phyloP scores from a whole-genome alignment of 1,140 invertebrate species.

The Aphelinus certus region DNA sequence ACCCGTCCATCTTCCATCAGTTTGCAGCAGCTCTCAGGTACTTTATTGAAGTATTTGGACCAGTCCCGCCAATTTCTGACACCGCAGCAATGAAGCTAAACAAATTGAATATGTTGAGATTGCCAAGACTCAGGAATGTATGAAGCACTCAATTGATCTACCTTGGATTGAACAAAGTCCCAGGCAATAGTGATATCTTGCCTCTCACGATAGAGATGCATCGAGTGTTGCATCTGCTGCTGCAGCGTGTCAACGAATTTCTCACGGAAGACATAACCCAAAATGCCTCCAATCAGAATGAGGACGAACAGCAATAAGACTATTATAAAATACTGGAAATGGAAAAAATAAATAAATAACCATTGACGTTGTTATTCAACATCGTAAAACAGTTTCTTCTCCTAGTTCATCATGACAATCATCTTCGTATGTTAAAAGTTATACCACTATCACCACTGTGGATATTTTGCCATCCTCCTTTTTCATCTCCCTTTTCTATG shows the following conservation, averaged over 20 bases:
- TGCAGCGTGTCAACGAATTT: constrained; percentile 78
- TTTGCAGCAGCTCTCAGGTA: constrained; percentile 84
- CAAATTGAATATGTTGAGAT: neutral
- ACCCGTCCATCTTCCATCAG: constrained; percentile 61
- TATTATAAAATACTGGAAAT: constrained; percentile 85
- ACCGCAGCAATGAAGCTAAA: constrained; percentile 83
- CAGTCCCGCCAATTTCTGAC: constrained; percentile 79
- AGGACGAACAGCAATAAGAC: constrained; percentile 87
- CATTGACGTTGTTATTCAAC: too few relatives aligned
- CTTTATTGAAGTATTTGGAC: constrained; percentile 68
- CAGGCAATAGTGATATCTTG: constrained; percentile 79
- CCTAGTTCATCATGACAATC: too few relatives aligned
- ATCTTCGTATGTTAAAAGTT: too few relatives aligned
- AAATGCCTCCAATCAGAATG: constrained; percentile 86
- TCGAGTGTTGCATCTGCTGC: constrained; percentile 80
- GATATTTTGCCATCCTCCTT: too few relatives aligned
- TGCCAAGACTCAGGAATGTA: too few relatives aligned
- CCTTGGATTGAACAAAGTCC: constrained; percentile 80
- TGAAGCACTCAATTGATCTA: constrained; percentile 48
- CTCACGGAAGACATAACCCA: constrained; percentile 88
- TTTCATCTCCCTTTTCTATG: too few relatives aligned
- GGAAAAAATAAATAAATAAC: constrained; percentile 33
- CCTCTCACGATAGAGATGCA: constrained; percentile 76
- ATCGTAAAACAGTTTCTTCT: too few relatives aligned
- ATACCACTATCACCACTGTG: too few relatives aligned